Base-by-base conservation (phyloP, 1,140 invertebrate species). In the Nomia melanderi region DNA sequence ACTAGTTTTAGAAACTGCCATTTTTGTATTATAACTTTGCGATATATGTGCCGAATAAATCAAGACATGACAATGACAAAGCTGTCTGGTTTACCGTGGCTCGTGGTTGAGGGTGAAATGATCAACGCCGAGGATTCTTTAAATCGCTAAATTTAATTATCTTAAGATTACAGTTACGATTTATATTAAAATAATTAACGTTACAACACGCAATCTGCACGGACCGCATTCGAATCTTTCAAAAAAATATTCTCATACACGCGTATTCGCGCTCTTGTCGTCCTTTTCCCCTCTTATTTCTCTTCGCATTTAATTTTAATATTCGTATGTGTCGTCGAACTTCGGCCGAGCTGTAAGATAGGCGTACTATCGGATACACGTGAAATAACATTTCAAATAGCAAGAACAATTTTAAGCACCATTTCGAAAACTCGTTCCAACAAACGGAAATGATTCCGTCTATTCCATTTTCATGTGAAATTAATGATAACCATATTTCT, bases 101-200 rank as follows among this genome's bases (percentile, higher is more conserved):
- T 7, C 17, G 17, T 53, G n/a, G 23, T 25, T 20, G 27, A 0
- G 9, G 2, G 7, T 17, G 2, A 39, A 60, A 33, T 7, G 29
- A 20, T 31, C 4, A 31, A n/a, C 20, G 1, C n/a, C 9, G 2
- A 11, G 2, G 1, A 12, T 62, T n/a, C 20, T 72, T 72, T 20
- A n/a, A 62, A 44, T 62, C 27, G 57, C 69, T 72, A 72, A n/a
- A 53, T 72, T 72, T 72, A 72, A 72, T 72, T 27, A 6, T 12
- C 23, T 72, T 72, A 50, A n/a, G 53, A 20, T 50, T 72, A 72
- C 41, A 72, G 29, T 63, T 63, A 47, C 9, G 17, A 20, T 72
- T 63, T 63, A 72, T 72, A 72, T 63, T 72, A 72, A 72, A 72
- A 63, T 63, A 72, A 72, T 63, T 12, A 72, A 53, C 41, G 20